Evolutionary conservation across 1,140 invertebrate genomes (phyloP).

Genomic region (Oryctes rhinoceros): DNA sequence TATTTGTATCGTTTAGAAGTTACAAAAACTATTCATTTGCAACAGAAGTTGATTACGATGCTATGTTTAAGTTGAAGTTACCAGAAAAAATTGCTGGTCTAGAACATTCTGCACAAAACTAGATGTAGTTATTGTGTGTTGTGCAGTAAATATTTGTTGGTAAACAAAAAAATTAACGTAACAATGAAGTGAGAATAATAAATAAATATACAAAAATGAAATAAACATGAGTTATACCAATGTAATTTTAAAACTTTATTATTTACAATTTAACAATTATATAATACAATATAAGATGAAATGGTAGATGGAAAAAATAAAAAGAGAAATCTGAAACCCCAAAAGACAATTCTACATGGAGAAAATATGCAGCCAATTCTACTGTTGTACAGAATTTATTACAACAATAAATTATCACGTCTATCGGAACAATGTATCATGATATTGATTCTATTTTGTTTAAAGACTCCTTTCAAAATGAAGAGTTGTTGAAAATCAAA

Average conservation of each 20-base stretch:
- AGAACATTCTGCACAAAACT: too few relatives aligned
- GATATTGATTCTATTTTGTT: slow-evolving; percentile 6
- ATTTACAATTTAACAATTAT: slow-evolving; percentile 11
- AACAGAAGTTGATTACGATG: too few relatives aligned
- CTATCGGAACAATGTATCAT: slow-evolving; percentile 17
- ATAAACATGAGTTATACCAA: neutral
- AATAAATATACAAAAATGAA: neutral
- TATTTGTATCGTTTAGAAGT: too few relatives aligned
- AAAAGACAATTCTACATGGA: neutral
- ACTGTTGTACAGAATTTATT: neutral
- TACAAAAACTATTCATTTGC: too few relatives aligned
- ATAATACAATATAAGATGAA: neutral
- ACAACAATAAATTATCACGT: slow-evolving; percentile 4
- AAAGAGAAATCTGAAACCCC: neutral
- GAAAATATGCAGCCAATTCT: neutral
- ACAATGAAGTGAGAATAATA: neutral
- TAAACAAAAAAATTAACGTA: neutral
- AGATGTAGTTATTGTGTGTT: too few relatives aligned
- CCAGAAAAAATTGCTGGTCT: too few relatives aligned
- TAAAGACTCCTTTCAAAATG: neutral
- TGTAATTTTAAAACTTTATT: neutral
- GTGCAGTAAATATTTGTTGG: too few relatives aligned
- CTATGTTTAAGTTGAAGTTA: too few relatives aligned
- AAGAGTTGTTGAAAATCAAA: neutral
- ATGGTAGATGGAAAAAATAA: slow-evolving; percentile 17